Evolutionary conservation across 2,888 invertebrate genomes (phyloP), one percentile per base, ranked within the genome.

Genomic region (Odontocolon sp.): DNA sequence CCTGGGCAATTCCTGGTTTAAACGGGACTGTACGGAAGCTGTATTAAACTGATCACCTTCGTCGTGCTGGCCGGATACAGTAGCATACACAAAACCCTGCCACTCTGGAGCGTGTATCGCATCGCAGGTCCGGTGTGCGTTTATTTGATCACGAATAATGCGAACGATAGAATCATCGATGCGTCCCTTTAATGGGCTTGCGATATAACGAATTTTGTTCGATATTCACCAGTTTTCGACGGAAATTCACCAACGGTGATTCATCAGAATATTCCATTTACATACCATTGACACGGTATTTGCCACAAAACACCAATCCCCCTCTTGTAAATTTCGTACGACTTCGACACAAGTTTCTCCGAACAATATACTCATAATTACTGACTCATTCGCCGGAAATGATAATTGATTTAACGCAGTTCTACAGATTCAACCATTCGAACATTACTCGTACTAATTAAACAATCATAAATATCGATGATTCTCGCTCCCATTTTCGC

Each of bases 91-190:
- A n/a, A n/a, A n/a, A n/a, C n/a, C n/a, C n/a, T n/a, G n/a, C n/a
- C n/a, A n/a, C n/a, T n/a, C n/a, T n/a, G n/a, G n/a, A n/a, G n/a
- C n/a, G n/a, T n/a, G n/a, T n/a, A n/a, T n/a, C n/a, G n/a, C n/a
- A n/a, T n/a, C n/a, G n/a, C n/a, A n/a, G n/a, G n/a, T n/a, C n/a
- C n/a, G n/a, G n/a, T n/a, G n/a, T n/a, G 21, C 47, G 56, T 64
- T 57, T 66, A 28, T 56, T 59, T 14, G 50, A 69, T 59, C 38
- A 59, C 47, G 38, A 6, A 16, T 2, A 26, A 50, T 52, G 21
- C 38, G 21, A 11, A 36, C 50, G 50, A 40, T 72, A 26, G 52
- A 68, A 67, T 61, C 63, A 47, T 74, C 68, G 56, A 63, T 23
- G 63, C 68, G 38, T 61, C 52, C n/a, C 38, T 16, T 42, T 47